Percentiles rank a stretch among this genome's conserved stretches.
phyloP scores from a whole-genome alignment of 2,888 invertebrate genomes.

The Lithosia quadra region DNA sequence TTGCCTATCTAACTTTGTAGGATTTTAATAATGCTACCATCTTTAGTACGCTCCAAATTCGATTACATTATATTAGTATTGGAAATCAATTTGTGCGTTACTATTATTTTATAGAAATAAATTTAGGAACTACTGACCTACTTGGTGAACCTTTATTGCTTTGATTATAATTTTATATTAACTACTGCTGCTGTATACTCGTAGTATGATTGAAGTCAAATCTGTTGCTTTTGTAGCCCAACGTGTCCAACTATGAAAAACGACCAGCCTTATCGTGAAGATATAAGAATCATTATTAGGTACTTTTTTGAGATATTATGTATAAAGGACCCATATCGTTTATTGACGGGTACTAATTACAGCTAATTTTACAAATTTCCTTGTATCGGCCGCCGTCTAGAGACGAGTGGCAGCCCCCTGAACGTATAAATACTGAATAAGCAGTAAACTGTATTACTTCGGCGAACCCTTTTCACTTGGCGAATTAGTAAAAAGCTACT shows the following conservation, averaged over 20 bases:
- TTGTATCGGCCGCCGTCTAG: constrained; percentile 75
- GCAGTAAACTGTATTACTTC: constrained; percentile 87
- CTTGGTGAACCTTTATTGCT: background rate
- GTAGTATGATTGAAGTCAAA: too few relatives aligned
- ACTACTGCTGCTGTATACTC: background rate
- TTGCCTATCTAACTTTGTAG: constrained; percentile 83
- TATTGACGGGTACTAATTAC: constrained; percentile 64
- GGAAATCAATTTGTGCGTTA: constrained; percentile 51
- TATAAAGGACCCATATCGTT: constrained; percentile 33
- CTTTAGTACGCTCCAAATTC: constrained; percentile 50
- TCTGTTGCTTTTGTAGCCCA: background rate
- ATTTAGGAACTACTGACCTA: background rate
- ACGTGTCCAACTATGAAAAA: background rate
- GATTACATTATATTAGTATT: constrained; percentile 47
- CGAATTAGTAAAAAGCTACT: constrained; percentile 87
- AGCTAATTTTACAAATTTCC: constrained; percentile 79
- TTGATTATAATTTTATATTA: background rate
- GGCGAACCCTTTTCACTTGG: constrained; percentile 87
- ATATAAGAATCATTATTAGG: background rate
- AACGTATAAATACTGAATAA: constrained; percentile 87
- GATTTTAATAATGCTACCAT: constrained; percentile 74
- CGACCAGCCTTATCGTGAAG: background rate
- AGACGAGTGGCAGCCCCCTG: constrained; percentile 78
- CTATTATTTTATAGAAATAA: background rate
- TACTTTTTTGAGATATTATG: background rate